Evolutionary conservation across 1,140 invertebrate species (phyloP), one percentile per base, ranked within the genome.

Genomic region (Trichoplusia ni): DNA sequence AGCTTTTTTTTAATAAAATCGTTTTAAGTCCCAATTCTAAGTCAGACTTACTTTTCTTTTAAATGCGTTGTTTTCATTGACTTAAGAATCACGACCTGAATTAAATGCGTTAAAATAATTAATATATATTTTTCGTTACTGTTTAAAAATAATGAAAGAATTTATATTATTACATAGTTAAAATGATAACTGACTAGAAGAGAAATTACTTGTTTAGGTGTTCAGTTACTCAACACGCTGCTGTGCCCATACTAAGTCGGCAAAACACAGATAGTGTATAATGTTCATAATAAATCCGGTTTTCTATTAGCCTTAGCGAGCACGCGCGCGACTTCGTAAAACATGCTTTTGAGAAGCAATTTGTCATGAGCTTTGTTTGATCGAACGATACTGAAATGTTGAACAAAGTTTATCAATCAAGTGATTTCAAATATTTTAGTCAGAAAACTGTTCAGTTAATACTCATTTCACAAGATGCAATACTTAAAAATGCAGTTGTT

Each of bases 321-420:
- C 58, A 62, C 60, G 47, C 46, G 46, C 44, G 42, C 18, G 44
- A 61, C 42, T 58, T 44, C 38, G 54, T 58, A 62, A 51, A 62
- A 62, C 60, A 51, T 37, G 60, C 46, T 51, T 25, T 51, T 62
- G 33, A 42, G 25, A 62, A 53, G 46, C 47, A 62, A 53, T 62
- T 62, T 62, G 47, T 62, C 60, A 40, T 53, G 51, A 62, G 31
- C 42, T 29, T 40, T 62, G 47, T 62, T 62, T 62, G 35, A 53
- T 42, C 47, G 35, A 51, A 62, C 47, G 60, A 51, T 42, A 62
- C 46, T 47, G 46, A 51, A 51, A 62, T 62, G 47, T 51, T 40
- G 19, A 14, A 27, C 25, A 27, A 13, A 18, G 11, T 62, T 62
- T 62, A 62, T 49, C 35, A n/a, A n/a, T n/a, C n/a, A n/a, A n/a